Conservation (phyloP, 1,140 invertebrate genomes). For the Euborellia annulipes region DNA sequence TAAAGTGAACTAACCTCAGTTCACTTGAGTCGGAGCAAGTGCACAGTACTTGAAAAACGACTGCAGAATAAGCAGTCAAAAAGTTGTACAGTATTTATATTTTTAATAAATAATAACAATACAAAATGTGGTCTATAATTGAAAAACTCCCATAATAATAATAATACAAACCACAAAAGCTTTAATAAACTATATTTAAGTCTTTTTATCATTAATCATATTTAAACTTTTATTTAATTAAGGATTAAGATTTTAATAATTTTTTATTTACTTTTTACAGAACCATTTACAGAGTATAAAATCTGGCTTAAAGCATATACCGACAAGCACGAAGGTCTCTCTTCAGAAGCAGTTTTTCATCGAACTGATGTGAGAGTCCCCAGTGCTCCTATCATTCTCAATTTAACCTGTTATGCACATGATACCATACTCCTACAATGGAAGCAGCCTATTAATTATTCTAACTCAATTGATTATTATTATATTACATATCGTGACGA, state of each 20-base stretch:
- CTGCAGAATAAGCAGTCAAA: too few species aligned
- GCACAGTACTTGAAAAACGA: too few species aligned
- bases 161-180: too few species aligned
- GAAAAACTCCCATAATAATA: too few species aligned
- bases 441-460: slow-evolving; percentile 54
- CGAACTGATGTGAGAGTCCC: slow-evolving; percentile 69
- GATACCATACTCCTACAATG: slow-evolving; percentile 66
- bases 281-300: slow-evolving; percentile 66
- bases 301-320: slow-evolving; percentile 72
- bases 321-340: slow-evolving; percentile 50
- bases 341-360: slow-evolving; percentile 51
- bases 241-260: slow-evolving; percentile 2
- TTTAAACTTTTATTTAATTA: not conserved
- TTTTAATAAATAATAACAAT: too few species aligned
- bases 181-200: too few species aligned
- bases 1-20: too few species aligned
- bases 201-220: not conserved
- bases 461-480: slow-evolving; percentile 63
- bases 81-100: too few species aligned
- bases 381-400: slow-evolving; percentile 57
- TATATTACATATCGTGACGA: slow-evolving; percentile 52
- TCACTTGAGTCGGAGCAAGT: too few species aligned
- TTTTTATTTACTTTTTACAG: slow-evolving; percentile 32
- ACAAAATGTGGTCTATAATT: too few species aligned
- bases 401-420: slow-evolving; percentile 61